A percentile compares a stretch with the other conserved stretches of the same genome.
phyloP scores from a whole-genome alignment of 2,113 vertebrate genomes.

The Eleginops maclovinus region DNA sequence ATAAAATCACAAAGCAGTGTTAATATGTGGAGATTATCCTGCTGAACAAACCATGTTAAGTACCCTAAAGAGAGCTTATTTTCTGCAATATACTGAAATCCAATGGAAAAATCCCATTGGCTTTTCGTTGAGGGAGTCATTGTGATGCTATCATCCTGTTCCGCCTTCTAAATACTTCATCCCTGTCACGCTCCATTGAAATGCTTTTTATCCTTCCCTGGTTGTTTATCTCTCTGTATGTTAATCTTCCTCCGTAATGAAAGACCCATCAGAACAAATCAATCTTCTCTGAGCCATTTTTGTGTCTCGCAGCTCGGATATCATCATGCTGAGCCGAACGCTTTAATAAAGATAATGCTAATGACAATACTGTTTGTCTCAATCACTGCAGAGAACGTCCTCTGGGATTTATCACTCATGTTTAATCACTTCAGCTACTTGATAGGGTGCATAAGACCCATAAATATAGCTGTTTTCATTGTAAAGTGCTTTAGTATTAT shows the following conservation, averaged over 20 bases:
- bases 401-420: not conserved
- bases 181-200: too few relatives aligned
- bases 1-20: too few relatives aligned
- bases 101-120: too few relatives aligned
- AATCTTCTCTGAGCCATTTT: not conserved
- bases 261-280: conserved; percentile 27
- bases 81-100: too few relatives aligned
- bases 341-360: conserved; percentile 26
- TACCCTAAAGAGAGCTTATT: too few relatives aligned
- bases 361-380: conserved; percentile 12
- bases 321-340: not conserved
- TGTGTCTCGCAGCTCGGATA: conserved; percentile 27
- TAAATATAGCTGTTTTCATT: not conserved
- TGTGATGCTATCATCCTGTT: too few relatives aligned
- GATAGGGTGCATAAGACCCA: not conserved
- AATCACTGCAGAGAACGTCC: not conserved
- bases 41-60: too few relatives aligned
- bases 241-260: not conserved
- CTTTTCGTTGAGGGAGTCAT: too few relatives aligned
- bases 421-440: not conserved
- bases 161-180: too few relatives aligned
- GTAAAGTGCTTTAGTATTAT: conserved; percentile 8
- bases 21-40: too few relatives aligned
- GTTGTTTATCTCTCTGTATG: not conserved
- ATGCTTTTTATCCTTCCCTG: too few relatives aligned